Percentiles rank a stretch among this genome's conserved stretches.
phyloP scores from a whole-genome alignment of 2,113 vertebrate species.

The Channa maculata region DNA sequence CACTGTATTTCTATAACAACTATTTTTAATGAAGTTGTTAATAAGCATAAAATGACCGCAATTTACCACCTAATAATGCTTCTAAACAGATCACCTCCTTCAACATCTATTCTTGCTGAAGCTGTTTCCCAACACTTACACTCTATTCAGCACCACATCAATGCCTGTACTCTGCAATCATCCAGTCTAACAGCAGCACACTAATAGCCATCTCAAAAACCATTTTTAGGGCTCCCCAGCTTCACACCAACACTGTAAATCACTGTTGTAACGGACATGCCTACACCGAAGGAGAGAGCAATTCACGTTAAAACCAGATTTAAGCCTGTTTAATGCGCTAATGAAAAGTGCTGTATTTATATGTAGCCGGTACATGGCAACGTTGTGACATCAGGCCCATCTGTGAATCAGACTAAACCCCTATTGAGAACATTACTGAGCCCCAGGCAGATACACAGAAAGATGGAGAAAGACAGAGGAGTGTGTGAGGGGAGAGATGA shows the following conservation, averaged over 20 bases:
- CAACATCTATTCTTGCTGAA: background rate
- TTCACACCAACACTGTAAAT: conserved; percentile 34
- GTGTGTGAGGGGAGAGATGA: conserved; percentile 40
- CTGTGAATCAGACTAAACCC: conserved; percentile 65
- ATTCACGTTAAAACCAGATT: conserved; percentile 68
- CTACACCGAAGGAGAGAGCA: conserved; percentile 52
- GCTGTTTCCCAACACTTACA: background rate
- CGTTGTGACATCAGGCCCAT: conserved; percentile 71
- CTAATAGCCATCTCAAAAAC: conserved; percentile 40
- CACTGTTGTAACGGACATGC: conserved; percentile 31
- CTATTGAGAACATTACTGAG: conserved; percentile 71
- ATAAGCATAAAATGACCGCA: background rate
- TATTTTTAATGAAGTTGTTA: too few species aligned
- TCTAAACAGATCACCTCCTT: background rate
- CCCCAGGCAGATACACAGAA: conserved; percentile 42
- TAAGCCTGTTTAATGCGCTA: conserved; percentile 64
- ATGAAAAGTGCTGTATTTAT: conserved; percentile 73
- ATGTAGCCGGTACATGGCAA: conserved; percentile 43
- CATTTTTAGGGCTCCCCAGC: background rate
- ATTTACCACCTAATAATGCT: background rate
- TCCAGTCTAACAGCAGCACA: conserved; percentile 4
- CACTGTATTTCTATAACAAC: too few species aligned
- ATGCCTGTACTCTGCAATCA: conserved; percentile 24
- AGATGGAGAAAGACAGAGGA: conserved; percentile 15
- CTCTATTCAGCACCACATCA: conserved; percentile 15